Percentiles rank a stretch among this genome's conserved stretches.
phyloP scores from a whole-genome alignment of 2,113 vertebrate genomes.

The Onychostruthus taczanowskii region DNA sequence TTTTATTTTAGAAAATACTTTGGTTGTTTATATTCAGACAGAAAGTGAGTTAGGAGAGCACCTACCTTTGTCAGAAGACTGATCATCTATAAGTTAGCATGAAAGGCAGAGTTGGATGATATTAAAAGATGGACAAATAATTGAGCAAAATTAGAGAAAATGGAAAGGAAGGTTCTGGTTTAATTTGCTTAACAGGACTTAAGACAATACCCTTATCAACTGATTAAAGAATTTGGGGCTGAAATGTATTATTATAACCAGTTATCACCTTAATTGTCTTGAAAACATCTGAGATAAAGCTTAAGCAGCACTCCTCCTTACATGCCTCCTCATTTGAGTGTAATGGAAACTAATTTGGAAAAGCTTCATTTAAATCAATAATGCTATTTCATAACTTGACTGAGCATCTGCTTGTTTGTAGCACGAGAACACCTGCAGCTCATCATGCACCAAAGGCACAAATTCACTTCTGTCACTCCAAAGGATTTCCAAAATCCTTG shows the following conservation, averaged over 20 bases:
- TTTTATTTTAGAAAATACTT: neutral
- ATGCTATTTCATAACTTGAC: neutral
- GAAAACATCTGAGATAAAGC: neutral
- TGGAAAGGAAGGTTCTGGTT: neutral
- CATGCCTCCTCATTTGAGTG: neutral
- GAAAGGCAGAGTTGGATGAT: slow-evolving; percentile 72
- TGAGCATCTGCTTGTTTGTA: neutral
- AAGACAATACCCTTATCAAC: neutral
- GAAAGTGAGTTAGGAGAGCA: neutral
- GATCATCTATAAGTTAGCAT: slow-evolving; percentile 87
- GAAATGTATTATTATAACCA: neutral
- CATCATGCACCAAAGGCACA: neutral
- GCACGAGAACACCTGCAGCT: neutral
- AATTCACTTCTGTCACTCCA: neutral
- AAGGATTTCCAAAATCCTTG: neutral
- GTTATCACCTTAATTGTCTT: neutral
- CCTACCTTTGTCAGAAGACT: slow-evolving; percentile 91
- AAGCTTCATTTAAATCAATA: neutral
- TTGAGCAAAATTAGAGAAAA: neutral
- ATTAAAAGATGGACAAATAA: slow-evolving; percentile 58
- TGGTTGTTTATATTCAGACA: neutral
- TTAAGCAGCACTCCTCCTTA: neutral
- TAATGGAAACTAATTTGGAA: neutral
- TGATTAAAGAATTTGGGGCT: neutral
- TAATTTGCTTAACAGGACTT: neutral